Base-by-base conservation (phyloP, 1,140 invertebrate species). In the Sycobia sp. region DNA sequence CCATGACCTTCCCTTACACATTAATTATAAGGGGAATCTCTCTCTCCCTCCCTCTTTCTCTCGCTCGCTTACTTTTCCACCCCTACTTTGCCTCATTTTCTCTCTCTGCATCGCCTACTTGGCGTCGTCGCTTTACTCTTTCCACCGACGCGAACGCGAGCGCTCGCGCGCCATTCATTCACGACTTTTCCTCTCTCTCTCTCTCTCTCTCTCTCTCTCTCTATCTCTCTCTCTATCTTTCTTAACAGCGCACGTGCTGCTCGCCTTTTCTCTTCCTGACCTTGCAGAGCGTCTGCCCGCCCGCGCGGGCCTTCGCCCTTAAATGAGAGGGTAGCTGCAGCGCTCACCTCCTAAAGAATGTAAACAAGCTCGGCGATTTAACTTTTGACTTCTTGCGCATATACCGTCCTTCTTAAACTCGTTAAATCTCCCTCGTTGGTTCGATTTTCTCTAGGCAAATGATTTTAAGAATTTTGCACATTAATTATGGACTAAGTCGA, bases 1-100 rank as follows among this genome's bases (percentile, higher is more conserved):
- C 75, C 75, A 71, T 75, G 78, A 80, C 78, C 78, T 80, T 79
- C 78, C 78, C 76, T 76, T 75, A 77, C 75, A 77, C 77, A 80
- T 80, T 80, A 80, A 80, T 80, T 80, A 80, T 80, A 80, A 79
- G 74, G 76, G 75, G 75, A 73, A 75, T 71, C 66, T 69, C 69
- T 66, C 29, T 4, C 29, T 4, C 29, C 5, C 29, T 4, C 29
- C 29, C 29, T 11, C 5, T 7, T 4, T 11, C 4, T 32, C 29
- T 32, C 29, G 29, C 29, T 11, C 5, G 11, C 5, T 7, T 66
- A 60, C 62, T 11, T 32, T 62, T 51, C 60, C 67, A 27, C 20
- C 34, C 49, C 32, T 39, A 34, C 62, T 39, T 34, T 49, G n/a
- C 34, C 20, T 38, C 51, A n/a, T 29, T 44, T 25, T 27, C 59